Conservation (phyloP, 2,797 vertebrate genomes). For the Tapera naevia region DNA sequence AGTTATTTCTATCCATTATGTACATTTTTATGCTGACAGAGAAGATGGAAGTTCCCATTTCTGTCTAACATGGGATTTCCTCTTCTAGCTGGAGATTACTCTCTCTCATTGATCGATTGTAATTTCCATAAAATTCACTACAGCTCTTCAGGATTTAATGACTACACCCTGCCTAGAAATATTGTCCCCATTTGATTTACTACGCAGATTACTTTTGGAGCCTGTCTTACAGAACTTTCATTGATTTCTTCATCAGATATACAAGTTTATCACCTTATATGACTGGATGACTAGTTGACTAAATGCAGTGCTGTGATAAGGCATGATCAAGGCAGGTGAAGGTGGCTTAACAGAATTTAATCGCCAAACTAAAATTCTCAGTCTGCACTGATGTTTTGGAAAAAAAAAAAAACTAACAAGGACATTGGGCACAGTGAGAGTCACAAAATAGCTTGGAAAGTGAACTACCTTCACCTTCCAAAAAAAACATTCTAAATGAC, state of each 20-base stretch:
- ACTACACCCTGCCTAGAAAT: background rate
- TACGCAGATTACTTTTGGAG: background rate
- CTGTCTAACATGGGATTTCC: background rate
- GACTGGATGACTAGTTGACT: background rate
- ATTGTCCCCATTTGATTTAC: background rate
- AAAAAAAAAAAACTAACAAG: background rate
- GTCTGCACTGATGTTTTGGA: background rate
- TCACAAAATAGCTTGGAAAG: background rate
- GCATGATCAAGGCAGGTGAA: background rate
- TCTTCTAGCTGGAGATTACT: background rate
- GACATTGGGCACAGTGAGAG: background rate
- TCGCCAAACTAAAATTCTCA: background rate
- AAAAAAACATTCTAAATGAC: background rate
- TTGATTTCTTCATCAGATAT: background rate
- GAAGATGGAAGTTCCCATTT: background rate
- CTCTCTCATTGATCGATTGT: background rate
- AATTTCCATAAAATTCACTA: background rate
- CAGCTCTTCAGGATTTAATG: background rate
- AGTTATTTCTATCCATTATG: background rate
- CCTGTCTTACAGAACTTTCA: background rate
- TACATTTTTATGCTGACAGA: background rate
- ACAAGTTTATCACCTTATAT: background rate
- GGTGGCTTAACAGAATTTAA: background rate
- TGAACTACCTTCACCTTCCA: background rate
- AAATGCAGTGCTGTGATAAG: background rate